phyloP scores from a whole-genome alignment of 2,888 invertebrate species.

The Megastigmus dorsalis region DNA sequence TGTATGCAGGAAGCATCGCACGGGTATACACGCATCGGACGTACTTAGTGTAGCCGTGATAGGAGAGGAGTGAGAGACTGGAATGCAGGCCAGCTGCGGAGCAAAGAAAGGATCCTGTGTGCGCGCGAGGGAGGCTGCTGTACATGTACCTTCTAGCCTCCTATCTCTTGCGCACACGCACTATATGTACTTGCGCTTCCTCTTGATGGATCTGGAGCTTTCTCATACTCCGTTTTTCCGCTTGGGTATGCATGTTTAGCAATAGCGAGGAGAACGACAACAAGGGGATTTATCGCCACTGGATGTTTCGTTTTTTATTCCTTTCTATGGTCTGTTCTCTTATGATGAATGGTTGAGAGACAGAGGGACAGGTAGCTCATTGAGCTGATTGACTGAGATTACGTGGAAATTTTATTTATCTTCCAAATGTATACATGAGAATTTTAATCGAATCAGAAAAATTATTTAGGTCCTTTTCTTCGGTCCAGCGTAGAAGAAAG shows the following conservation, averaged over 20 bases:
- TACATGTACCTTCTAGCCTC: neutral
- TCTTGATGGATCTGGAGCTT: no score
- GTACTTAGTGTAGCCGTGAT: constrained; percentile 16
- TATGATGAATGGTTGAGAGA: no score
- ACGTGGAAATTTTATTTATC: no score
- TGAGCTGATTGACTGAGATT: no score
- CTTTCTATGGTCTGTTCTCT: neutral
- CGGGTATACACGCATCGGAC: constrained; percentile 24
- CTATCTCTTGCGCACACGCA: neutral
- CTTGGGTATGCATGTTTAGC: neutral
- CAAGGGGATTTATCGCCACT: neutral
- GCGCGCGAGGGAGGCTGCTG: neutral
- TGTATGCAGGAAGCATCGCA: neutral
- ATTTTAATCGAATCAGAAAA: no score
- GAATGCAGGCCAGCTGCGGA: neutral
- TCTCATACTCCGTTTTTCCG: neutral
- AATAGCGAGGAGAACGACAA: constrained; percentile 6
- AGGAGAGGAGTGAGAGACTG: no score
- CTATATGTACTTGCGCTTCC: neutral
- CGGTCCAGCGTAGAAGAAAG: no score
- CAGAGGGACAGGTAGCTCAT: no score
- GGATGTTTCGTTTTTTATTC: neutral
- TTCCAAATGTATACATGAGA: no score
- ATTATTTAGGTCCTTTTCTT: no score
- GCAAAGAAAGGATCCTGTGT: constrained; percentile 21